These are phyloP conservation scores for Hydropsyche betteni DNA, from an alignment of 2,888 invertebrate genomes.

Conservation along the genomic window DNA sequence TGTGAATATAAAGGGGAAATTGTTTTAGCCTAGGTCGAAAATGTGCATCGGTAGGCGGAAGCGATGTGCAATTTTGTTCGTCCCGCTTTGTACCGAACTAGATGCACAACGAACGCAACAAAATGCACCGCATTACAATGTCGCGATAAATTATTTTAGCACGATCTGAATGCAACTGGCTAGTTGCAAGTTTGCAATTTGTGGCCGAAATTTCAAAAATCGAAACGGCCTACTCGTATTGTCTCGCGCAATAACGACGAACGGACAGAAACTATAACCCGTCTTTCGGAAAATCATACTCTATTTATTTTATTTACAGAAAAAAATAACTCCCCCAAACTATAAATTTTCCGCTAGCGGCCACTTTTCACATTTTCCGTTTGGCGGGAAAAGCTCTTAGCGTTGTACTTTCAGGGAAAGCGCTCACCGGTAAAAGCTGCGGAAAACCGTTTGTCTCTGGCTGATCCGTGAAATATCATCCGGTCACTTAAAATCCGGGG, in stretches of 20 bases:
- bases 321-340: not conserved
- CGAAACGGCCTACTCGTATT: too few relatives aligned
- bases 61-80: constrained; percentile 19
- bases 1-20: too few relatives aligned
- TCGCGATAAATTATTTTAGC: constrained; percentile 47
- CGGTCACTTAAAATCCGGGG: constrained; percentile 50
- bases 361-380: constrained; percentile 45
- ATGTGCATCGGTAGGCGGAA: constrained; percentile 44
- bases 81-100: constrained; percentile 39
- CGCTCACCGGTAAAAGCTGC: constrained; percentile 50
- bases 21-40: not conserved
- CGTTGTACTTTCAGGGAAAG: too few relatives aligned
- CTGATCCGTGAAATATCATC: constrained; percentile 46
- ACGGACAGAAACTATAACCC: too few relatives aligned
- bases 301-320: too few relatives aligned
- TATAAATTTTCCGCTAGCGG: constrained; percentile 27
- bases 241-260: too few relatives aligned
- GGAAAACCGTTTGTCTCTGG: constrained; percentile 47
- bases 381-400: constrained; percentile 45
- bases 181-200: too few relatives aligned
- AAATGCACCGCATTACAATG: constrained; percentile 44
- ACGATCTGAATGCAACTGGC: constrained; percentile 3
- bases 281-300: too few relatives aligned
- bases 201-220: too few relatives aligned
- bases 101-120: constrained; percentile 46